Conservation (phyloP, 2,888 invertebrate genomes). For the Clanis bilineata region DNA sequence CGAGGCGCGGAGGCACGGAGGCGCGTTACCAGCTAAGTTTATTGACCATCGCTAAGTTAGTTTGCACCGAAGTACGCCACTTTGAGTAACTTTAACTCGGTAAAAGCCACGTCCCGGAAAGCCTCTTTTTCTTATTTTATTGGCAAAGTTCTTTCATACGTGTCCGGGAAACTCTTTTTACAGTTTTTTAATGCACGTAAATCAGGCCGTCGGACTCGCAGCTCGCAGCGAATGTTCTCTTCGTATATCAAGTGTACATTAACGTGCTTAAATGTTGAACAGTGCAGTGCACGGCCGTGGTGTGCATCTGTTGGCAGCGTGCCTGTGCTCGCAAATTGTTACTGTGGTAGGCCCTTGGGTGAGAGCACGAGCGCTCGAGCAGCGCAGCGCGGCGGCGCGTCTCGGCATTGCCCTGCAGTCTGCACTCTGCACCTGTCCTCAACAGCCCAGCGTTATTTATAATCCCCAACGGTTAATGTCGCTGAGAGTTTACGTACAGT, state of each 20-base stretch:
- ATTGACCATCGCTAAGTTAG: slow-evolving; percentile 70
- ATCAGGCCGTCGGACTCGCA: slow-evolving; percentile 8
- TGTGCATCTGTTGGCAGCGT: slow-evolving; percentile 61
- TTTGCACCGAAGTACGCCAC: slow-evolving; percentile 59
- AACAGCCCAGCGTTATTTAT: slow-evolving; percentile 50
- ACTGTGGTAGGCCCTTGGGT: slow-evolving; percentile 36
- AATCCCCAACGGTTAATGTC: slow-evolving; percentile 48
- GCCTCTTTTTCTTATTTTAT: slow-evolving; percentile 72
- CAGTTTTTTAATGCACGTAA: slow-evolving; percentile 31
- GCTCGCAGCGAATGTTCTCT: slow-evolving; percentile 27
- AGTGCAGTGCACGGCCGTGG: slow-evolving; percentile 32
- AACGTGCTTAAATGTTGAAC: slow-evolving; percentile 39
- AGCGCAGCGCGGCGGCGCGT: slow-evolving; percentile 32
- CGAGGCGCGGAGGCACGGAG: slow-evolving; percentile 24
- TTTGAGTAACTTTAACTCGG: slow-evolving; percentile 72
- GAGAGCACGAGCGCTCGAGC: no score
- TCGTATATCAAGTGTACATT: slow-evolving; percentile 41
- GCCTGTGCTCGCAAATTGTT: slow-evolving; percentile 55
- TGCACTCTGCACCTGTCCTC: slow-evolving; percentile 37
- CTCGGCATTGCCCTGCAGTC: slow-evolving; percentile 33
- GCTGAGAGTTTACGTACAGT: slow-evolving; percentile 18
- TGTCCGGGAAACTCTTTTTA: slow-evolving; percentile 61
- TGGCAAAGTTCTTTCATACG: slow-evolving; percentile 74
- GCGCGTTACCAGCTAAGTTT: slow-evolving; percentile 59
- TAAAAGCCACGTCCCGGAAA: slow-evolving; percentile 65